These are phyloP conservation scores for Rhinopomastus cyanomelas DNA, from an alignment of 2,113 vertebrate genomes.

Conservation along the genomic window DNA sequence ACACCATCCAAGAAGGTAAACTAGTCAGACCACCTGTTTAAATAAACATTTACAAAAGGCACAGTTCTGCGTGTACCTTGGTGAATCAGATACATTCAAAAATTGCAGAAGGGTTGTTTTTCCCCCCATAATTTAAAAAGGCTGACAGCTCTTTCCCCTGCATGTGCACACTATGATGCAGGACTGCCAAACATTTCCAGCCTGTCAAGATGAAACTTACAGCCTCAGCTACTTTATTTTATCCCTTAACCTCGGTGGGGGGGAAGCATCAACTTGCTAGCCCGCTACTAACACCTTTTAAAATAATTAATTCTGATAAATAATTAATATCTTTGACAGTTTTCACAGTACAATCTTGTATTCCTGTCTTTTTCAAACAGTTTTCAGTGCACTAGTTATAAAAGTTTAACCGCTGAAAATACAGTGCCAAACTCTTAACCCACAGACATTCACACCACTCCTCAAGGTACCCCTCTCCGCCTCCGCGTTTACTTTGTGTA, in stretches of 20 bases:
- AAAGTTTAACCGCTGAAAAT: conserved; percentile 64
- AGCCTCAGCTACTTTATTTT: conserved; percentile 61
- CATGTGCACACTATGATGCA: conserved; percentile 56
- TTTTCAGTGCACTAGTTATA: conserved; percentile 77
- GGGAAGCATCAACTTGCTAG: conserved; percentile 69
- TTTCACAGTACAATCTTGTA: conserved; percentile 78
- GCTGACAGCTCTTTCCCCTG: conserved; percentile 41
- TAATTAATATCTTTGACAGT: conserved; percentile 74
- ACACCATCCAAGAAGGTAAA: conserved; percentile 71
- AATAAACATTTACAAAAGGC: conserved; percentile 81
- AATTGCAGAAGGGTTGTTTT: conserved; percentile 73
- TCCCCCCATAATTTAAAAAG: conserved; percentile 59
- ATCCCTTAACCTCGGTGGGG: not conserved
- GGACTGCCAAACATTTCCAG: conserved; percentile 58
- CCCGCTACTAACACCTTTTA: conserved; percentile 66
- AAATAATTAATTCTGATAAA: conserved; percentile 76
- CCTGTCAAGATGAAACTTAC: conserved; percentile 58
- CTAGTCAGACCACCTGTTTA: conserved; percentile 68
- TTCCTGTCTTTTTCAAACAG: conserved; percentile 76
- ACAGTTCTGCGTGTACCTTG: conserved; percentile 75
- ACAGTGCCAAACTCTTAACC: conserved; percentile 67
- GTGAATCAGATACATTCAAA: conserved; percentile 80
- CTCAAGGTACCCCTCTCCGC: not conserved
- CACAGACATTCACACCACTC: conserved; percentile 2
- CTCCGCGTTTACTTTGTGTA: not conserved